phyloP scores from a whole-genome alignment of 2,888 invertebrate species.

The Pandemis cinnamomeana region DNA sequence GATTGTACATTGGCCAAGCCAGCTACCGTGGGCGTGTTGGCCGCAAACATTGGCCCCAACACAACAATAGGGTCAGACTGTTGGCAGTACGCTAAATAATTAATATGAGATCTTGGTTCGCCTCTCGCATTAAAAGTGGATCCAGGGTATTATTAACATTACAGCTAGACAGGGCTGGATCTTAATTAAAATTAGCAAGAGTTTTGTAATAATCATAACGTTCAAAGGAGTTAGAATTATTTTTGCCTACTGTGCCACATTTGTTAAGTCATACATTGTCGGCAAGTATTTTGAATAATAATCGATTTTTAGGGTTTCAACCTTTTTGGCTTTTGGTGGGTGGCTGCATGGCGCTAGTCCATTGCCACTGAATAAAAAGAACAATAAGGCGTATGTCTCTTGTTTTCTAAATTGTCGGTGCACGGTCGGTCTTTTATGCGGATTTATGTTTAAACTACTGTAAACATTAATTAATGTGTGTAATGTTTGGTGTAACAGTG shows the following conservation, averaged over 20 bases:
- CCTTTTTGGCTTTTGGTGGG: too few relatives aligned
- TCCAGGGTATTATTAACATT: constrained; percentile 19
- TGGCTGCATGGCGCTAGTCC: too few relatives aligned
- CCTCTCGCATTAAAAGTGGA: constrained; percentile 47
- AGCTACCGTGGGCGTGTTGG: constrained; percentile 29
- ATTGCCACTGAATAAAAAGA: too few relatives aligned
- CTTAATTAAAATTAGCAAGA: not conserved
- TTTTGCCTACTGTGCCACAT: not conserved
- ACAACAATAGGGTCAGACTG: constrained; percentile 42
- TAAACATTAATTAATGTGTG: too few relatives aligned
- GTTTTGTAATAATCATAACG: not conserved
- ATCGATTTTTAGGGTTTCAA: too few relatives aligned
- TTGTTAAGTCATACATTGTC: too few relatives aligned
- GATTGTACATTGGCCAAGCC: not conserved
- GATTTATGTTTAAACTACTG: too few relatives aligned
- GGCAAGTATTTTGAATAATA: too few relatives aligned
- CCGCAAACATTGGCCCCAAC: constrained; percentile 44
- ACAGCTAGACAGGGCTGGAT: not conserved
- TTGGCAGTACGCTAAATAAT: constrained; percentile 51
- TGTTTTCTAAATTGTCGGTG: too few relatives aligned
- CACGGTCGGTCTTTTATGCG: too few relatives aligned
- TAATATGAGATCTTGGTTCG: constrained; percentile 50
- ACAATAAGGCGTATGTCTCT: too few relatives aligned
- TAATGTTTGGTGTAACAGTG: too few relatives aligned
- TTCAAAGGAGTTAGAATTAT: not conserved